Evolutionary conservation across 2,797 vertebrate species (phyloP).

Genomic region (Myotis findleyi): DNA sequence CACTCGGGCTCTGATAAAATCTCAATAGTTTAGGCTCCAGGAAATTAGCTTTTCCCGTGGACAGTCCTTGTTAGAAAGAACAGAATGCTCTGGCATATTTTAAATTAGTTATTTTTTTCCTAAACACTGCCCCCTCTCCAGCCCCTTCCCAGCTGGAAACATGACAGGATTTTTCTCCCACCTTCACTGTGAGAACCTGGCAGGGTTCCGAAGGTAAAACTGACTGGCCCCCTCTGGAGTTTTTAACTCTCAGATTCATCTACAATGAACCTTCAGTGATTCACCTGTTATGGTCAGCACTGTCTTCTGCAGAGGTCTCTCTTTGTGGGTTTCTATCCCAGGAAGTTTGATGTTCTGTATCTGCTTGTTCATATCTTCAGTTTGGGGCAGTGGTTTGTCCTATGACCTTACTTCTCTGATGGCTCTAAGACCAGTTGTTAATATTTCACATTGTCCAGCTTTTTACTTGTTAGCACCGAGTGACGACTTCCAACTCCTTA

Average conservation of each 20-base stretch:
- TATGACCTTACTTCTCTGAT: background rate
- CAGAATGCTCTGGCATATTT: background rate
- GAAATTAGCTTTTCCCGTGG: background rate
- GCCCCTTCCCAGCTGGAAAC: background rate
- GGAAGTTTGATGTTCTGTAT: background rate
- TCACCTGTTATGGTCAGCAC: background rate
- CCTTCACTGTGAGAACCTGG: background rate
- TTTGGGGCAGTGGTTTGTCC: background rate
- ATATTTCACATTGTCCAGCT: background rate
- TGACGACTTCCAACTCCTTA: background rate
- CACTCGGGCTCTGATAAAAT: background rate
- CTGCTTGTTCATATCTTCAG: background rate
- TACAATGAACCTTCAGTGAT: background rate
- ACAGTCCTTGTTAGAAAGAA: background rate
- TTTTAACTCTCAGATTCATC: background rate
- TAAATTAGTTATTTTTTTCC: background rate
- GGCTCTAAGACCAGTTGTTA: background rate
- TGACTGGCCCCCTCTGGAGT: background rate
- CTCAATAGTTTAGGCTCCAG: background rate
- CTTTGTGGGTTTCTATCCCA: background rate
- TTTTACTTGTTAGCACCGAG: slow-evolving; percentile 10
- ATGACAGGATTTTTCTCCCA: background rate
- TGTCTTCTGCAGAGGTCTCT: background rate
- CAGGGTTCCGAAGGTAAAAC: background rate
- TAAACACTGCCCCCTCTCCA: too few species aligned